Percentiles rank a stretch among this genome's conserved stretches.
These are phyloP conservation scores for Drymonia ruficornis DNA, from an alignment of 2,888 invertebrate genomes.

Conservation along the genomic window DNA sequence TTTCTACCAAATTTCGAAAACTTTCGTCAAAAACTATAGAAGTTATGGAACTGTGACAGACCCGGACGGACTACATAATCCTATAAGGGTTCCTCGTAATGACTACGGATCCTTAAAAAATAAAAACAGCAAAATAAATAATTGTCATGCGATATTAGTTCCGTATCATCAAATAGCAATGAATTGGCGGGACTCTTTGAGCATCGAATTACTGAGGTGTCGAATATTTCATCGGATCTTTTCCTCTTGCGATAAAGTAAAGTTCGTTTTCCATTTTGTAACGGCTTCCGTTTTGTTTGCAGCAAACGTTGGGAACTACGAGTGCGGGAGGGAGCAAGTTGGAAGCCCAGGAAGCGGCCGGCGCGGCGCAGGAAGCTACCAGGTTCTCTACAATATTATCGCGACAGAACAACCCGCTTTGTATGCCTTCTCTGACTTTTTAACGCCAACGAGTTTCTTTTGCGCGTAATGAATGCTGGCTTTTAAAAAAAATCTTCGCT, in stretches of 20 bases:
- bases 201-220: constrained; percentile 41
- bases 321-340: constrained; percentile 67
- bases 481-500: too few species aligned
- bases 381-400: constrained; percentile 51
- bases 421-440: constrained; percentile 10
- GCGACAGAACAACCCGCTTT: constrained; percentile 10
- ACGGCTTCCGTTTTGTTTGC: constrained; percentile 55
- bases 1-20: too few species aligned
- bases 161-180: constrained; percentile 25
- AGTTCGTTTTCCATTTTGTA: constrained; percentile 9
- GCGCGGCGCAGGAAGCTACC: constrained; percentile 63
- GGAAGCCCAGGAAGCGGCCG: constrained; percentile 66
- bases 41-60: too few species aligned
- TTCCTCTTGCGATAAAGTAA: constrained; percentile 15
- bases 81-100: too few species aligned
- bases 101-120: constrained; percentile 6
- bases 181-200: constrained; percentile 35
- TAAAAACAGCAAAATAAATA: constrained; percentile 5
- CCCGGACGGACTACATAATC: too few species aligned
- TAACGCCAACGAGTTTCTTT: constrained; percentile 17
- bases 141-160: constrained; percentile 14
- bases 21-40: too few species aligned
- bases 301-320: constrained; percentile 76
- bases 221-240: constrained; percentile 31
- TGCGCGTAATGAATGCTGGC: constrained; percentile 9